Conservation (phyloP, 2,797 vertebrate genomes). For the Halcyon leucocephala region DNA sequence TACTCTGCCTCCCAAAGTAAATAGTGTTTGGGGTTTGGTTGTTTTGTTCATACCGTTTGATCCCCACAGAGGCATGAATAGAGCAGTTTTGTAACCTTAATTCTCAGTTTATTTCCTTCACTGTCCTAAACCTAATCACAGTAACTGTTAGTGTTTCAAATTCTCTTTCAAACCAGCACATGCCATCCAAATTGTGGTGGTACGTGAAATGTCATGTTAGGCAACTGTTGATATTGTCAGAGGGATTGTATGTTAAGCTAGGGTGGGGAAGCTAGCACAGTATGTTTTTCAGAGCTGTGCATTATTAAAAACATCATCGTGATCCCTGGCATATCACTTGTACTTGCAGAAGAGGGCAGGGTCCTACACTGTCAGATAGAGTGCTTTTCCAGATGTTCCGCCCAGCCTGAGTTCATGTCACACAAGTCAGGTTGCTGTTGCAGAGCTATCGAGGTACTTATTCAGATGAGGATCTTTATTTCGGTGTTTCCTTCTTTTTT, state of each 20-base stretch:
- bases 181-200: slow-evolving; percentile 1
- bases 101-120: slow-evolving; percentile 65
- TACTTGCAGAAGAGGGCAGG: slow-evolving; percentile 35
- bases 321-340: slow-evolving; percentile 8
- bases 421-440: not conserved
- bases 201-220: slow-evolving; percentile 47
- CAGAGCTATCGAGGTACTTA: not conserved
- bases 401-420: not conserved
- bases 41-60: slow-evolving; percentile 41
- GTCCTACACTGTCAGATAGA: not conserved
- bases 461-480: not conserved
- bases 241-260: slow-evolving; percentile 59
- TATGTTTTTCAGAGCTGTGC: slow-evolving; percentile 50
- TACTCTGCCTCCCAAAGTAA: slow-evolving; percentile 42
- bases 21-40: slow-evolving; percentile 38
- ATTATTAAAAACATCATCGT: not conserved
- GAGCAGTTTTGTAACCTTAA: slow-evolving; percentile 50
- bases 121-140: slow-evolving; percentile 20
- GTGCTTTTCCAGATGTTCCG: slow-evolving; percentile 13
- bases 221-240: slow-evolving; percentile 58
- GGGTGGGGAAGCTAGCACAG: slow-evolving; percentile 53
- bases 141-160: slow-evolving; percentile 3
- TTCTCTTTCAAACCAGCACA: slow-evolving; percentile 44
- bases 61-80: slow-evolving; percentile 27
- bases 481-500: not conserved